phyloP scores from a whole-genome alignment of 2,888 invertebrate species.

The Pecten maximus region DNA sequence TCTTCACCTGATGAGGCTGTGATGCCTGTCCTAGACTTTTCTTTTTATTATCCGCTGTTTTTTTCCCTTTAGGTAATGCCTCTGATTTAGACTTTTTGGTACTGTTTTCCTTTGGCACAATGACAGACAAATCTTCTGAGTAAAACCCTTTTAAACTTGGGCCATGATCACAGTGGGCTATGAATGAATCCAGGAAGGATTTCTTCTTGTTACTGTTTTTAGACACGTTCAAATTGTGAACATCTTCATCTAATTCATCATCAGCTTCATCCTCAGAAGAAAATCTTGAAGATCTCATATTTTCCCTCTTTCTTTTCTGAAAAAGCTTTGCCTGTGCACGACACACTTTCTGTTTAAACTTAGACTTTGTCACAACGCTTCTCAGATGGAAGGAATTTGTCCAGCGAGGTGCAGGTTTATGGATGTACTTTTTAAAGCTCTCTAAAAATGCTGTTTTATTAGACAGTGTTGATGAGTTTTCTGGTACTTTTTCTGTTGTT shows the following conservation, averaged over 20 bases:
- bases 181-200: not conserved
- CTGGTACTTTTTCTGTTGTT: not conserved
- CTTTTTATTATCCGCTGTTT: not conserved
- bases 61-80: not conserved
- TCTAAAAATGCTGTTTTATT: conserved; percentile 39
- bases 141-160: not conserved
- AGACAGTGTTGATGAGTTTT: not conserved
- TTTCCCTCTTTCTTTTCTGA: not conserved
- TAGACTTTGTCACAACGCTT: not conserved
- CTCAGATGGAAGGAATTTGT: not conserved
- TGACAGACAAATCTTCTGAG: not conserved
- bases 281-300: not conserved
- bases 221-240: not conserved
- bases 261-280: conserved; percentile 17
- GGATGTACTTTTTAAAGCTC: conserved; percentile 45
- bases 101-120: not conserved
- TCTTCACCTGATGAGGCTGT: not conserved
- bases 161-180: not conserved
- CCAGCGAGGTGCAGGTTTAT: not conserved
- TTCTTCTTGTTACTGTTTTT: not conserved
- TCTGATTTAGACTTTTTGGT: not conserved
- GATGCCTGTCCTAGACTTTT: not conserved
- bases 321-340: not conserved
- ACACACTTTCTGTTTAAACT: not conserved
- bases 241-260: conserved; percentile 5